phyloP scores from a whole-genome alignment of 2,113 vertebrate genomes.

The Gallinago undulata region DNA sequence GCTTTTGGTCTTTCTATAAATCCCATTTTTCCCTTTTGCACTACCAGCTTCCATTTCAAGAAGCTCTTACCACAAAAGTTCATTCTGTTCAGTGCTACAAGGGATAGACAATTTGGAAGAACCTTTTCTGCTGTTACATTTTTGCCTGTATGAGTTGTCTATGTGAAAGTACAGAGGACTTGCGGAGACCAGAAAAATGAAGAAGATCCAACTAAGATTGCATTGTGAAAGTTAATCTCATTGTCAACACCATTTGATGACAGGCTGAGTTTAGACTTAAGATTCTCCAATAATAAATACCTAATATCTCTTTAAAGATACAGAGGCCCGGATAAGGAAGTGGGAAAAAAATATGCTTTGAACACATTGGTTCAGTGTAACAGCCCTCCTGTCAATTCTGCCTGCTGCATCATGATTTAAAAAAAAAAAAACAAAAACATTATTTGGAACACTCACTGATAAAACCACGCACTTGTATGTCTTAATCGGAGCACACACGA shows the following conservation, averaged over 20 bases:
- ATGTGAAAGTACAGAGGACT: background rate
- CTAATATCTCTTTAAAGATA: background rate
- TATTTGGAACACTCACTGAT: background rate
- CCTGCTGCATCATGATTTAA: background rate
- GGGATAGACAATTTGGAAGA: background rate
- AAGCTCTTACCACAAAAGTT: background rate
- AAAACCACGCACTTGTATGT: background rate
- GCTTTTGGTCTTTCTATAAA: background rate
- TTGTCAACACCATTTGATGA: background rate
- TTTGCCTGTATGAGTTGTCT: background rate
- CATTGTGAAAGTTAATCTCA: background rate
- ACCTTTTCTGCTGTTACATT: background rate
- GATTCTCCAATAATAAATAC: background rate
- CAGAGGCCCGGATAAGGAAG: background rate
- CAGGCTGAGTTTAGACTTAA: background rate
- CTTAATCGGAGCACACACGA: background rate
- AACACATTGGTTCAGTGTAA: background rate
- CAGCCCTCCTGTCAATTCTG: background rate
- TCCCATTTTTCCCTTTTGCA: background rate
- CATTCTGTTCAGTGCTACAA: background rate
- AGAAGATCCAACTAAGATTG: background rate
- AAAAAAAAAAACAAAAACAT: background rate
- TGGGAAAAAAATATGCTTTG: background rate
- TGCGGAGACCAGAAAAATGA: background rate
- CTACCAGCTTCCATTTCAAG: background rate